A percentile compares a stretch with the other conserved stretches of the same genome.
Evolutionary conservation across 2,888 invertebrate genomes (phyloP).

Genomic region (Ornithoptera alexandrae): DNA sequence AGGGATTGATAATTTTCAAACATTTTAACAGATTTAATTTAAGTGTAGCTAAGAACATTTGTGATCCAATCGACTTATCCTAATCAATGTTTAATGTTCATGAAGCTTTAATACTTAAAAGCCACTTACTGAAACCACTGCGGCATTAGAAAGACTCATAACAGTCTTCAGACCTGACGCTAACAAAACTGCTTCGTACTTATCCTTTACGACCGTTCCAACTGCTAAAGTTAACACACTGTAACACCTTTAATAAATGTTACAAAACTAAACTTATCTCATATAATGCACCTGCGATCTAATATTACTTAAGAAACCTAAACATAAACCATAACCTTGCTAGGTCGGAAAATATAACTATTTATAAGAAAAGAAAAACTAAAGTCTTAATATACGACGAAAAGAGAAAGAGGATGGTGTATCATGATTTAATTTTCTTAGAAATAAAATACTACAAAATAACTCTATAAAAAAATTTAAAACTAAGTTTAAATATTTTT

Average conservation of each 20-base stretch:
- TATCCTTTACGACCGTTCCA: background rate
- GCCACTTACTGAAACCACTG: background rate
- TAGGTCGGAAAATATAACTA: background rate
- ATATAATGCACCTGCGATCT: slow-evolving; percentile 9
- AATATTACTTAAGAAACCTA: background rate
- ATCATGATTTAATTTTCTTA: too few relatives aligned
- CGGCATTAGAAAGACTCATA: background rate
- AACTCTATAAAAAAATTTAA: too few relatives aligned
- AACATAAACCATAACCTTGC: background rate
- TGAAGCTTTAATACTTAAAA: background rate
- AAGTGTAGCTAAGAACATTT: too few relatives aligned
- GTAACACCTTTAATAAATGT: slow-evolving; percentile 10
- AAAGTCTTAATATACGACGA: too few relatives aligned
- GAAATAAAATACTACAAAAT: too few relatives aligned
- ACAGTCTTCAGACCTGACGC: background rate
- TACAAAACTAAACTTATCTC: slow-evolving; percentile 11
- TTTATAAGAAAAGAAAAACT: background rate
- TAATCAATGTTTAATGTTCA: too few relatives aligned
- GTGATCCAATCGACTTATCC: too few relatives aligned
- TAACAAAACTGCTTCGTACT: background rate
- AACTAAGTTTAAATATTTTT: too few relatives aligned
- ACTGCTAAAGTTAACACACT: background rate
- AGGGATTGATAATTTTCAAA: too few relatives aligned
- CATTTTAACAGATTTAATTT: too few relatives aligned
- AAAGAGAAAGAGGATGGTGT: too few relatives aligned